Conservation (phyloP, 2,888 invertebrate species). For the Nineta flava region DNA sequence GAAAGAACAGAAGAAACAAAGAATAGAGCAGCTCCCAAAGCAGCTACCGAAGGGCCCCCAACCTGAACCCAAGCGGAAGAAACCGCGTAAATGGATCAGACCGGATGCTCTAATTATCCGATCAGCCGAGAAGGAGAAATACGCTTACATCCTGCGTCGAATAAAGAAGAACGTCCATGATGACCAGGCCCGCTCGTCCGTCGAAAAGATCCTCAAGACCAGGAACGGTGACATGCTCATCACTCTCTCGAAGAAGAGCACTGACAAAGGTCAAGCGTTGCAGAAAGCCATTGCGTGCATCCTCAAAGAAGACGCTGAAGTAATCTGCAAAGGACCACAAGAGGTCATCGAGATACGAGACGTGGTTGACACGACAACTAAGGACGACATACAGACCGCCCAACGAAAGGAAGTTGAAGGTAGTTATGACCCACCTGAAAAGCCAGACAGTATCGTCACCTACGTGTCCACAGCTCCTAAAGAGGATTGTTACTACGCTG, state of each 20-base stretch:
- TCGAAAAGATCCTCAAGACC: conserved; percentile 1
- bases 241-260: too few species aligned
- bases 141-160: conserved; percentile 5
- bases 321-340: conserved; percentile 7
- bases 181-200: conserved; percentile 4
- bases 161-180: conserved; percentile 4
- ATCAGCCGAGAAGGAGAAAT: too few species aligned
- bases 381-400: conserved; percentile 3
- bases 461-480: too few species aligned
- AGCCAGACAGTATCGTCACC: too few species aligned
- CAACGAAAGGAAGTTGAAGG: too few species aligned
- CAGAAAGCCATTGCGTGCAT: conserved; percentile 2
- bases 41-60: not conserved
- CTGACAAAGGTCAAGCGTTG: conserved; percentile 2
- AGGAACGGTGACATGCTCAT: not conserved
- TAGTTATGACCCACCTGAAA: not conserved
- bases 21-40: too few species aligned
- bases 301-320: conserved; percentile 6
- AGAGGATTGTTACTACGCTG: too few species aligned
- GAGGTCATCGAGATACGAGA: conserved; percentile 10
- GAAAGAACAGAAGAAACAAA: too few species aligned
- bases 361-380: conserved; percentile 10
- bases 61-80: not conserved
- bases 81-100: not conserved
- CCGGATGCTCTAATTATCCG: too few species aligned